Conservation (phyloP, 2,888 invertebrate species). For the Parnassius mnemosyne region DNA sequence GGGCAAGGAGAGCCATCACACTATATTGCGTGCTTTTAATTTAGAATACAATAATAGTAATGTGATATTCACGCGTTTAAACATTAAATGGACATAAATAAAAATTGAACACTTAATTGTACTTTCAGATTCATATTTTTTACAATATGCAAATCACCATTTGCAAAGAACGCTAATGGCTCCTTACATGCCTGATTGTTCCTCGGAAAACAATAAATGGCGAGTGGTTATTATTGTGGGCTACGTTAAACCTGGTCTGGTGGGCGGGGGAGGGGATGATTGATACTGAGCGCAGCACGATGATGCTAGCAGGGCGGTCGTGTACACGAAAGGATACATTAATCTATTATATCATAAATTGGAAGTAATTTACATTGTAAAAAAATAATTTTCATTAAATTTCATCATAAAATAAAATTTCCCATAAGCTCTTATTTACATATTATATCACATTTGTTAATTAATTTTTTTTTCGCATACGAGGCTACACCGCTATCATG, state of each 20-base stretch:
- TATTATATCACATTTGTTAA: no score
- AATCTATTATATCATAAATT: constrained; percentile 16
- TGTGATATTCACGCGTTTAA: no score
- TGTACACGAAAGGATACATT: constrained; percentile 14
- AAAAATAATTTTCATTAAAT: neutral
- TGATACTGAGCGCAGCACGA: constrained; percentile 33
- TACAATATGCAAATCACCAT: constrained; percentile 30
- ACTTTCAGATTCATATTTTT: constrained; percentile 10
- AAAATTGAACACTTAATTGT: neutral
- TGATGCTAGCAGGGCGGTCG: constrained; percentile 21
- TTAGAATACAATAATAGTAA: no score
- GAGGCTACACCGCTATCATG: no score
- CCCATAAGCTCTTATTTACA: no score
- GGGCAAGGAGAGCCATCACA: no score
- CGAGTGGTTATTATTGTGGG: constrained; percentile 28
- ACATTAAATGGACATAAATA: neutral
- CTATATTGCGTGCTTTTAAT: no score
- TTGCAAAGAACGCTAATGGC: constrained; percentile 37
- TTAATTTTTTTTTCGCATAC: no score
- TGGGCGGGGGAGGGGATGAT: constrained; percentile 39
- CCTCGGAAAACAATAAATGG: constrained; percentile 36
- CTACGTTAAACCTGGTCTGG: constrained; percentile 30
- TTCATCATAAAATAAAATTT: no score
- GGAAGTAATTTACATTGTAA: constrained; percentile 3
- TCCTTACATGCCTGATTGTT: constrained; percentile 33